Conservation (phyloP, 2,113 vertebrate genomes). For the Indicator maculatus region DNA sequence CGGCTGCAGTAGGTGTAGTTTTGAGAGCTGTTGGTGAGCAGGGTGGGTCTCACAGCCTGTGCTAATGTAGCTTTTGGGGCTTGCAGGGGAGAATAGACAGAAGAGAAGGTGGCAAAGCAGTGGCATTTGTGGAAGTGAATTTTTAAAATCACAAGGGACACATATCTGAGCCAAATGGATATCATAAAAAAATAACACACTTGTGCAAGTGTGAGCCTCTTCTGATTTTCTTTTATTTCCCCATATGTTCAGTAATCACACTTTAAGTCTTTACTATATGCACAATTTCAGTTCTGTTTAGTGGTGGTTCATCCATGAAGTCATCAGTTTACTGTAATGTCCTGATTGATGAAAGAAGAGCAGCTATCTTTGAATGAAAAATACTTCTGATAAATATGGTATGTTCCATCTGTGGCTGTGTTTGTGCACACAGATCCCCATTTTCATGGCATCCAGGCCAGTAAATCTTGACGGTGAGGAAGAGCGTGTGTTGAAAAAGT, state of each 20-base stretch:
- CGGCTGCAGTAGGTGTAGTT: not conserved
- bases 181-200: not conserved
- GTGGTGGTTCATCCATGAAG: not conserved
- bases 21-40: not conserved
- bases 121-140: not conserved
- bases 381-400: not conserved
- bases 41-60: not conserved
- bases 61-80: not conserved
- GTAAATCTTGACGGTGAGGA: not conserved
- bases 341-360: not conserved
- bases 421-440: fast-evolving
- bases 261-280: not conserved
- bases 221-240: fast-evolving
- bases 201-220: not conserved
- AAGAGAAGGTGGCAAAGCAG: not conserved
- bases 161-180: not conserved
- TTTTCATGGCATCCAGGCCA: not conserved
- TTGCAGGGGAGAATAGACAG: not conserved
- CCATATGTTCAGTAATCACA: fast-evolving
- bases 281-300: not conserved
- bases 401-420: not conserved
- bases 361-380: not conserved
- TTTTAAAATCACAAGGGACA: not conserved
- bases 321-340: not conserved
- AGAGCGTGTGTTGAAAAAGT: not conserved